Evolutionary conservation across 2,113 vertebrate genomes (phyloP), one percentile per base, ranked within the genome.

Genomic region (Scytalopus superciliaris): DNA sequence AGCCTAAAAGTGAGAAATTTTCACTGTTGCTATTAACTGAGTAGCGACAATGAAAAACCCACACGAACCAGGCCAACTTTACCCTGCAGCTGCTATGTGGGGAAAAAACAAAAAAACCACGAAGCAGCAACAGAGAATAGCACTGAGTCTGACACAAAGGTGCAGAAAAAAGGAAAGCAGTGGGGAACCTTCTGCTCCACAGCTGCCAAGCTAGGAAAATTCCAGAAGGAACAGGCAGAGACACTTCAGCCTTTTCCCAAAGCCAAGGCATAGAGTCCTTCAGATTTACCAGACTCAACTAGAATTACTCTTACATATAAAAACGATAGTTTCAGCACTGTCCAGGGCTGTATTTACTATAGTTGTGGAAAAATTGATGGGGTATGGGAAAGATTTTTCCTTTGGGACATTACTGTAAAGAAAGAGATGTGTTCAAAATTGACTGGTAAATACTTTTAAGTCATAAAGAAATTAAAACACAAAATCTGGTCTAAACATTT

Each of bases 381-480:
- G 28, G 19, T 35, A 67, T 23, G 27, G 53, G 40, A 67, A 93
- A 37, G 15, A 14, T 28, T 76, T 93, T 57, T 64, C 53, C 62
- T 55, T 2, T 67, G 35, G 9, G 42, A 47, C 47, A 77, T 19
- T 74, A 47, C 64, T 88, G 68, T 77, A 23, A 86, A 88, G 75
- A 88, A 90, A 92, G 6, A 60, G 31, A 68, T 14, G 21, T 47
- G 33, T 44, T 92, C 64, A 72, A 83, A 83, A 88, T 9, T 50
- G 33, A 53, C 53, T 33, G 11, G 13, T 52, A 94, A 88, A 42
- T 56, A 74, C 59, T 88, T 68, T 78, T 40, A 84, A 57, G 33
- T 64, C n/a, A 50, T 50, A 44, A 74, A 84, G 60, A 96, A 93
- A 96, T 81, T 84, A 97, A 92, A 44, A 87, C 47, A 35, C 33